These are phyloP conservation scores for Pheosia gnoma DNA, from an alignment of 2,888 invertebrate species.

Conservation along the genomic window DNA sequence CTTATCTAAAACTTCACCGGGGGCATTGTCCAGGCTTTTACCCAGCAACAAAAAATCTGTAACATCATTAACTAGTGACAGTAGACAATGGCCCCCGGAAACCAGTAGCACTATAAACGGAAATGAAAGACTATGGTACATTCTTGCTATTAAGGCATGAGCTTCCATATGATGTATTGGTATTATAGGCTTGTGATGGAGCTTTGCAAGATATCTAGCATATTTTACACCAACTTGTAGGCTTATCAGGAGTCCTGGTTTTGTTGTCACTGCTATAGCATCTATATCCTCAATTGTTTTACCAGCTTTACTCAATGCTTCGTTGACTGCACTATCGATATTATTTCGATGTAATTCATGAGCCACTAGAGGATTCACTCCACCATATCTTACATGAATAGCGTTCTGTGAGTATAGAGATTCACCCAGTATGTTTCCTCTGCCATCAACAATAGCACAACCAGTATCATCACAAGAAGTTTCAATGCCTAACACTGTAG, in stretches of 20 bases:
- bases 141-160: slow-evolving; percentile 95
- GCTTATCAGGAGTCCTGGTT: slow-evolving; percentile 93
- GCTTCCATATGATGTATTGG: slow-evolving; percentile 99
- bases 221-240: slow-evolving; percentile 92
- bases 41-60: slow-evolving; percentile 93
- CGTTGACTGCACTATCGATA: slow-evolving; percentile 89
- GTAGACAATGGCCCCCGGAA: slow-evolving; percentile 96
- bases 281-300: slow-evolving; percentile 87
- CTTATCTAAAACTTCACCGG: slow-evolving; percentile 97
- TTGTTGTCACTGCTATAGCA: slow-evolving; percentile 95
- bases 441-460: slow-evolving; percentile 91
- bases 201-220: slow-evolving; percentile 89
- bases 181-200: slow-evolving; percentile 91
- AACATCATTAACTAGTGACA: slow-evolving; percentile 89
- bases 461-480: slow-evolving; percentile 99
- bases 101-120: slow-evolving; percentile 95
- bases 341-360: slow-evolving; percentile 90
- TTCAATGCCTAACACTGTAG: slow-evolving; percentile 93
- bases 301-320: slow-evolving; percentile 86
- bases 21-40: slow-evolving; percentile 91
- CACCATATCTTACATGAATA: slow-evolving; percentile 90
- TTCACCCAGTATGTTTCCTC: slow-evolving; percentile 91
- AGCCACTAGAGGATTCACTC: slow-evolving; percentile 95
- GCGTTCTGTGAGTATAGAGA: slow-evolving; percentile 91
- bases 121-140: slow-evolving; percentile 88